Evolutionary conservation across 2,113 vertebrate species (phyloP).

Genomic region (Phylloscopus whistleri): DNA sequence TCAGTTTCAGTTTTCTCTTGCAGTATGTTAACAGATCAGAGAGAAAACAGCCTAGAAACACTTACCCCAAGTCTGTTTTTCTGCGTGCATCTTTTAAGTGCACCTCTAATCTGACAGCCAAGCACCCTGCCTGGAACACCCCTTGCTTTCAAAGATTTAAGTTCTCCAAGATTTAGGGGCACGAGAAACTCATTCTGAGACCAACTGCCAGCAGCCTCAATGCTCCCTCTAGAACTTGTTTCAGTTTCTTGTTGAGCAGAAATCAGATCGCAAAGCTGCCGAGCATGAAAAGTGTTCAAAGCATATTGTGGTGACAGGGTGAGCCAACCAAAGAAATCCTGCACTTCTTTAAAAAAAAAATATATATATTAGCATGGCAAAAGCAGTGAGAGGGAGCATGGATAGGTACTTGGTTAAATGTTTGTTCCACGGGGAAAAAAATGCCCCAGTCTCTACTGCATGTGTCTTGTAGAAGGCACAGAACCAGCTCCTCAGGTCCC

Average conservation of each 20-base stretch:
- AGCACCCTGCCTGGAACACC: background rate
- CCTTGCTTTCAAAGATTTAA: constrained; percentile 50
- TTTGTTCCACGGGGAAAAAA: background rate
- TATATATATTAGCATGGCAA: background rate
- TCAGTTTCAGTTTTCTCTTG: constrained; percentile 9
- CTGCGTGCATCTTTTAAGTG: rapidly evolving
- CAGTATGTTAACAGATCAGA: background rate
- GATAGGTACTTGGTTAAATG: background rate
- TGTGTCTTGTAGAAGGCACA: background rate
- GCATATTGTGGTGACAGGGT: background rate
- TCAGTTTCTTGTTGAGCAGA: constrained; percentile 60
- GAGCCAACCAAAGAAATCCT: background rate
- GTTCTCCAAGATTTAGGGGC: constrained; percentile 22
- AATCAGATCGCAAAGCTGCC: constrained; percentile 21
- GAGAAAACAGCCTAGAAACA: background rate
- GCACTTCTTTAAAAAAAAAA: background rate
- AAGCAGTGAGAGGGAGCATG: rapidly evolving
- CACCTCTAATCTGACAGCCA: background rate
- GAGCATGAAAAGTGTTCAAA: background rate
- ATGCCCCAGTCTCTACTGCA: rapidly evolving
- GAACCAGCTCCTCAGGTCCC: background rate
- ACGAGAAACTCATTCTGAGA: constrained; percentile 36
- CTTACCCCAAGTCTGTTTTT: background rate
- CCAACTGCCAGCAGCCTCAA: constrained; percentile 3
- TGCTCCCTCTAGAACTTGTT: constrained; percentile 53